phyloP scores from a whole-genome alignment of 2,113 vertebrate genomes.

The Pelmatolapia mariae region DNA sequence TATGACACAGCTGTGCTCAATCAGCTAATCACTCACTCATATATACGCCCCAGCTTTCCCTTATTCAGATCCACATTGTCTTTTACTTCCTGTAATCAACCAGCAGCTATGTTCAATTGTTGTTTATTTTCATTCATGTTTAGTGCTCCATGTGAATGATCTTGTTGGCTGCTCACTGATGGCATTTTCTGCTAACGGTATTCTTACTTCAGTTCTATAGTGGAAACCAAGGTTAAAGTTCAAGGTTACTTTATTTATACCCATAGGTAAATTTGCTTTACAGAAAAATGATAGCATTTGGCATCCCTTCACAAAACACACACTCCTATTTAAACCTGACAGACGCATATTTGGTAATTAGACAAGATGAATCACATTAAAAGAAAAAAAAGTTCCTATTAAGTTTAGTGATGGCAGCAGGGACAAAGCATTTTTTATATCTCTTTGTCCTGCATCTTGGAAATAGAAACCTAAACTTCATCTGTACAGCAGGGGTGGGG shows the following conservation, averaged over 20 bases:
- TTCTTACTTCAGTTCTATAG: accelerated
- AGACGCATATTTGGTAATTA: not conserved
- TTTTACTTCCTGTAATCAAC: not conserved
- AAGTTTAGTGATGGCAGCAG: not conserved
- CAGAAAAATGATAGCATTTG: not conserved
- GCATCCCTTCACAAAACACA: not conserved
- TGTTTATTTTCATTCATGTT: not conserved
- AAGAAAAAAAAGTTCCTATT: not conserved
- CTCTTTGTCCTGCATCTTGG: too few relatives aligned
- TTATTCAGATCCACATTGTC: not conserved
- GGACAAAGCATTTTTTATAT: not conserved
- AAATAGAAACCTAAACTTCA: too few relatives aligned
- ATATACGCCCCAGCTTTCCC: not conserved
- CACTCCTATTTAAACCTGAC: not conserved
- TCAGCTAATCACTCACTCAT: not conserved
- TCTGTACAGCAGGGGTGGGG: too few relatives aligned
- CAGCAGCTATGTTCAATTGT: not conserved
- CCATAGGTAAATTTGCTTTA: accelerated
- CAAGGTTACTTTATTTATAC: not conserved
- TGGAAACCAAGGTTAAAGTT: not conserved
- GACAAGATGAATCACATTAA: not conserved
- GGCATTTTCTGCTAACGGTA: not conserved
- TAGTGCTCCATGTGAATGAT: not conserved
- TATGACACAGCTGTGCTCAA: not conserved
- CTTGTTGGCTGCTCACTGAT: accelerated